Evolutionary conservation across 2,113 vertebrate species (phyloP).

Genomic region (Okapia johnstoni): DNA sequence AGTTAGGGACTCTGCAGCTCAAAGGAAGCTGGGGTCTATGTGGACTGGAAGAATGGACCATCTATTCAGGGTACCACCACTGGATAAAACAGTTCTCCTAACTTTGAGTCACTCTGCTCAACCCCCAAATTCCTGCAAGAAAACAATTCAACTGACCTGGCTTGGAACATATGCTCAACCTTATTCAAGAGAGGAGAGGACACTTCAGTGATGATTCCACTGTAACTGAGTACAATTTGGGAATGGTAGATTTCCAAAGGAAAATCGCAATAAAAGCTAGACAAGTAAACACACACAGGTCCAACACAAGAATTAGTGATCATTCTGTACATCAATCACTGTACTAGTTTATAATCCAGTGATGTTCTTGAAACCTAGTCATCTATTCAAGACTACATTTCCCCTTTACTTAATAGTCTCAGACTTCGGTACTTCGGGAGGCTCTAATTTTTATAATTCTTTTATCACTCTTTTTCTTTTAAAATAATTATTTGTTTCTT

Average conservation of each 20-base stretch:
- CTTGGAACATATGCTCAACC: background rate
- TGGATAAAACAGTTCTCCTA: background rate
- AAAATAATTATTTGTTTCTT: background rate
- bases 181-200: background rate
- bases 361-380: background rate
- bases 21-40: background rate
- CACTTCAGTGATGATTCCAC: background rate
- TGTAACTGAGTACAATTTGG: background rate
- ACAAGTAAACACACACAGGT: background rate
- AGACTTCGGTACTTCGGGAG: background rate
- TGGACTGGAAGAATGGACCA: background rate
- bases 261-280: background rate
- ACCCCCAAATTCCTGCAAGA: background rate
- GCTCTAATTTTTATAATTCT: background rate
- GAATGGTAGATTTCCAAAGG: background rate
- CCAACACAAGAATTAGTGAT: background rate
- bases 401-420: background rate
- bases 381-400: background rate
- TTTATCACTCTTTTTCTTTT: background rate
- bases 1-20: background rate
- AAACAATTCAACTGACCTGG: background rate
- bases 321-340: background rate
- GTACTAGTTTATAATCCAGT: background rate
- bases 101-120: background rate
- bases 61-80: background rate